These are phyloP conservation scores for Diadegma fenestrale DNA, from an alignment of 2,888 invertebrate species.

Conservation along the genomic window DNA sequence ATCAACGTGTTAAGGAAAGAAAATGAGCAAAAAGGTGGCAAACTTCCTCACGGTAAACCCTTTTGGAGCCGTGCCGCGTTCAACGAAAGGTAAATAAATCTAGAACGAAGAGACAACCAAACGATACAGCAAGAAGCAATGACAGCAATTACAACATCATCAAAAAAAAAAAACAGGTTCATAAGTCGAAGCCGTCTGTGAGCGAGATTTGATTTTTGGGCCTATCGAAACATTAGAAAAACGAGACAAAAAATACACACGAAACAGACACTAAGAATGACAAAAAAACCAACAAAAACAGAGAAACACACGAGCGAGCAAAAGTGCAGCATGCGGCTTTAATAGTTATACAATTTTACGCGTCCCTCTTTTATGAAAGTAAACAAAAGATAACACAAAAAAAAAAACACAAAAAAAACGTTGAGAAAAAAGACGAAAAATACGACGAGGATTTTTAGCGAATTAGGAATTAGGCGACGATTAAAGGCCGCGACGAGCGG, in stretches of 20 bases:
- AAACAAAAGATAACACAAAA: constrained; percentile 73
- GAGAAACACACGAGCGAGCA: constrained; percentile 65
- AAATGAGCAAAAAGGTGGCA: constrained; percentile 69
- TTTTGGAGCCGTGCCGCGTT: constrained; percentile 77
- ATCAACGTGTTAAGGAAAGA: constrained; percentile 70
- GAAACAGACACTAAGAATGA: constrained; percentile 33
- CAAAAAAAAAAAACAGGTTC: constrained; percentile 55
- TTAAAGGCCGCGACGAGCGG: constrained; percentile 1
- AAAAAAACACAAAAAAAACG: constrained; percentile 71
- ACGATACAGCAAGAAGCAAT: constrained; percentile 8
- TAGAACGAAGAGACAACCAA: constrained; percentile 24
- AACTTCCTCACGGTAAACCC: constrained; percentile 77
- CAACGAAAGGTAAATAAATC: constrained; percentile 77
- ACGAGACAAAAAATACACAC: constrained; percentile 33
- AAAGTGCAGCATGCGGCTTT: constrained; percentile 80
- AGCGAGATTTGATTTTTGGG: constrained; percentile 79
- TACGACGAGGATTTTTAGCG: constrained; percentile 56
- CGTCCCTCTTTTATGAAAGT: constrained; percentile 82
- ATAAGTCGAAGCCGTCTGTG: constrained; percentile 70
- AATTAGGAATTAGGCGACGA: constrained; percentile 46
- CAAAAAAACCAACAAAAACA: constrained; percentile 61
- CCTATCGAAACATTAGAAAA: constrained; percentile 82
- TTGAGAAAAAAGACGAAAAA: constrained; percentile 66
- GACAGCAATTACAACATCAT: constrained; percentile 27
- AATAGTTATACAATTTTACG: constrained; percentile 79